Conservation (phyloP, 1,140 invertebrate genomes). For the Zelostemma sp. region DNA sequence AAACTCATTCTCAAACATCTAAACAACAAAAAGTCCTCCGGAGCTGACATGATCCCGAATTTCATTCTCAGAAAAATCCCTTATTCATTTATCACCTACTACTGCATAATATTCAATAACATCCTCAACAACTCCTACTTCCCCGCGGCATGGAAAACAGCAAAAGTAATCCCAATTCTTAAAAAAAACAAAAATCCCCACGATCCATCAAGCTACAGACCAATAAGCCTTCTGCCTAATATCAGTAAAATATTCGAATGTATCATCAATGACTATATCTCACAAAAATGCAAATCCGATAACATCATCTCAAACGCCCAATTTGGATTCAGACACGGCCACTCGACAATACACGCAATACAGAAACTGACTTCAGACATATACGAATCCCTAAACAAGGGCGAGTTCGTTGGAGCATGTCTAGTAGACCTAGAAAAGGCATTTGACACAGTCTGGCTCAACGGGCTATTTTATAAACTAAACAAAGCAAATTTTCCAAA, state of each 20-base stretch:
- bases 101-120: conserved; percentile 18
- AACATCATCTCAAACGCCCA: conserved; percentile 12
- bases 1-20: background rate
- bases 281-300: background rate
- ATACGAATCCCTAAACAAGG: background rate
- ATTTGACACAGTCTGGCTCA: no score
- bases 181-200: conserved; percentile 16
- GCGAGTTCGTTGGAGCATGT: background rate
- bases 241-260: conserved; percentile 12
- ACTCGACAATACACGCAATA: conserved; percentile 2
- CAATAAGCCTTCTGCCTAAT: no score
- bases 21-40: conserved; percentile 23
- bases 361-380: background rate
- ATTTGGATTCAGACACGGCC: conserved; percentile 16
- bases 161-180: conserved; percentile 4
- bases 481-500: no score
- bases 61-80: conserved; percentile 1
- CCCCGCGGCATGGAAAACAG: conserved; percentile 14
- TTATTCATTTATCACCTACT: background rate
- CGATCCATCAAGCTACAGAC: conserved; percentile 1
- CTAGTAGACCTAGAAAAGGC: no score
- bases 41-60: conserved; percentile 12
- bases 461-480: no score
- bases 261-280: conserved; percentile 1
- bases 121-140: conserved; percentile 3